Percentiles rank a stretch among this genome's conserved stretches.
These are phyloP conservation scores for Drosophila affinis DNA, from an alignment of 2,888 invertebrate genomes.

Conservation along the genomic window DNA sequence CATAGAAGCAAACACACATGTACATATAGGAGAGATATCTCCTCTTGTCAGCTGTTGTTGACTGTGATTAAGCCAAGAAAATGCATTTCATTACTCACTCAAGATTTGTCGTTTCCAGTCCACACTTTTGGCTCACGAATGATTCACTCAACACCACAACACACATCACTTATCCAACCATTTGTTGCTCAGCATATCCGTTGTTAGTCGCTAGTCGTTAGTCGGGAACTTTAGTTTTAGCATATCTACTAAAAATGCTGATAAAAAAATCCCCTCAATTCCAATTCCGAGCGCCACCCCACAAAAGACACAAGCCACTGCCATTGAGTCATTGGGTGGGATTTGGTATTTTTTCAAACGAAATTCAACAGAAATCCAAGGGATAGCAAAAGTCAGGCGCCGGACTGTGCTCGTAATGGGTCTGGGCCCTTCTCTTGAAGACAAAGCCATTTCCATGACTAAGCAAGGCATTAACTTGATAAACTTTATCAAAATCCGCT, in stretches of 20 bases:
- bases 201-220: too few relatives aligned
- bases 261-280: conserved; percentile 9
- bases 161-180: conserved; percentile 10
- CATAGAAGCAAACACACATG: too few relatives aligned
- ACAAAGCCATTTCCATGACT: conserved; percentile 7
- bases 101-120: neutral
- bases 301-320: conserved; percentile 7
- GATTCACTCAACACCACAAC: conserved; percentile 20
- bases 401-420: neutral
- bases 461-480: neutral
- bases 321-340: neutral
- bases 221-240: conserved; percentile 4
- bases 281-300: neutral
- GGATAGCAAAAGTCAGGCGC: neutral
- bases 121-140: conserved; percentile 14
- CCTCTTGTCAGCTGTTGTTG: neutral
- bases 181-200: neutral
- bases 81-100: conserved; percentile 29
- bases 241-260: conserved; percentile 14
- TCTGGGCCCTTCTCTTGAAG: neutral
- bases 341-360: conserved; percentile 11
- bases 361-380: conserved; percentile 5
- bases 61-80: neutral
- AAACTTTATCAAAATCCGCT: neutral
- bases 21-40: neutral